phyloP scores from a whole-genome alignment of 2,113 vertebrate species.

The Asarcornis scutulata region DNA sequence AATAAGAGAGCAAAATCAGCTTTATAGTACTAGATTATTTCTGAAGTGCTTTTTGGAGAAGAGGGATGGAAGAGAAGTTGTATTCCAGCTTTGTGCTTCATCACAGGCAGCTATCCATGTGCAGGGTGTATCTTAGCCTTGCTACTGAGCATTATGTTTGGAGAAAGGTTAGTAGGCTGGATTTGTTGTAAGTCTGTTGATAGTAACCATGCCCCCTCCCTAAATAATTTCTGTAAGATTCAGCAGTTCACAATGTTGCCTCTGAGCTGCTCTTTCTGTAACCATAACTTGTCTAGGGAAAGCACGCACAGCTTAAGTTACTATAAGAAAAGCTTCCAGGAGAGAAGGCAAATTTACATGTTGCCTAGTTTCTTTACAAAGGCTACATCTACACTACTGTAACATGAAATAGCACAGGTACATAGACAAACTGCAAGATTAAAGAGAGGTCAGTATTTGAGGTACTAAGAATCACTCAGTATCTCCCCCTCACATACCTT shows the following conservation, averaged over 20 bases:
- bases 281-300: neutral
- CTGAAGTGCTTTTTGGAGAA: neutral
- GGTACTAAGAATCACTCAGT: accelerated
- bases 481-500: neutral
- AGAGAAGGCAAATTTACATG: accelerated
- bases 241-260: neutral
- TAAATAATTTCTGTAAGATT: neutral
- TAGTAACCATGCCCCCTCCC: neutral
- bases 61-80: neutral
- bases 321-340: neutral
- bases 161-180: neutral
- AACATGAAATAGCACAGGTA: accelerated
- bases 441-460: neutral
- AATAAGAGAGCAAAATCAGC: neutral
- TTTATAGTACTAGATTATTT: neutral
- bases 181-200: neutral
- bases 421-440: neutral
- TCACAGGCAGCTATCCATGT: neutral
- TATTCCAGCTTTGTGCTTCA: neutral
- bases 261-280: neutral
- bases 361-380: neutral
- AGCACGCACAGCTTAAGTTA: neutral
- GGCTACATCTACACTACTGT: neutral
- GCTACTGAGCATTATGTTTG: neutral
- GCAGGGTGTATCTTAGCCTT: neutral